These are phyloP conservation scores for Osmerus mordax DNA, from an alignment of 2,113 vertebrate genomes.

Conservation along the genomic window DNA sequence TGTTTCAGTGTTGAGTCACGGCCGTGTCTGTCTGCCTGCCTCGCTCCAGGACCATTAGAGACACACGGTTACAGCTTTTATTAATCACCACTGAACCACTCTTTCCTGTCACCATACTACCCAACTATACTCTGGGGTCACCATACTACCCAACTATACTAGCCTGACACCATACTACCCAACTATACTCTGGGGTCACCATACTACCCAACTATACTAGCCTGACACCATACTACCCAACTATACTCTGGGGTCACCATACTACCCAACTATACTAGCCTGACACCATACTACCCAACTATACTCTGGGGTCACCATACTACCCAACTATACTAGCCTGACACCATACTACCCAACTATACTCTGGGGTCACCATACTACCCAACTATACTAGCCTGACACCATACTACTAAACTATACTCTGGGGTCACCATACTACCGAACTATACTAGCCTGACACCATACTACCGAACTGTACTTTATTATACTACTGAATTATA, in stretches of 20 bases:
- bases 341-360: too few species aligned
- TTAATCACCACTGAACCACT: constrained; percentile 40
- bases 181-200: background rate
- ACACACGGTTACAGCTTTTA: constrained; percentile 53
- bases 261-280: background rate
- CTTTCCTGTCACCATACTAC: constrained; percentile 24
- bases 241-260: background rate
- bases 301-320: too few species aligned
- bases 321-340: too few species aligned
- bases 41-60: constrained; percentile 69
- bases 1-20: constrained; percentile 82
- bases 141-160: background rate
- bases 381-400: too few species aligned
- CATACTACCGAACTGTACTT: background rate
- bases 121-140: constrained; percentile 32
- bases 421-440: background rate
- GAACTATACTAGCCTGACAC: background rate
- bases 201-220: background rate
- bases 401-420: too few species aligned
- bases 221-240: background rate
- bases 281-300: background rate
- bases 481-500: background rate
- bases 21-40: constrained; percentile 58
- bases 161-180: too few species aligned
- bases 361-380: too few species aligned